Conservation (phyloP, 2,888 invertebrate species). For the Lasioglossum zephyrum region DNA sequence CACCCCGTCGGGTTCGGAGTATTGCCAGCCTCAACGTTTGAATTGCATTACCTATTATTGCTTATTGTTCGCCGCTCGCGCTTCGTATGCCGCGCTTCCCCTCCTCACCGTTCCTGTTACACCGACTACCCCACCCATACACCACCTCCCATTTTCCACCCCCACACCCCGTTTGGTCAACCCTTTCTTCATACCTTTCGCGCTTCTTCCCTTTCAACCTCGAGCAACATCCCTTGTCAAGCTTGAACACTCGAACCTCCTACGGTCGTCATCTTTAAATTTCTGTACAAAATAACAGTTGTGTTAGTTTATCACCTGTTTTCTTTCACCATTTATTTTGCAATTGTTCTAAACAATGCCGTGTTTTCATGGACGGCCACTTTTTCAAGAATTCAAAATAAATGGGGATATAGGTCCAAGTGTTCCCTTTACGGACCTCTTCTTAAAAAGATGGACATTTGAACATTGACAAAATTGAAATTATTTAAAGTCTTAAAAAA, state of each 20-base stretch:
- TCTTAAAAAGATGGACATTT: no score
- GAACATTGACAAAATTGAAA: no score
- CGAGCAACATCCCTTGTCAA: neutral
- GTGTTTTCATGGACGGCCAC: no score
- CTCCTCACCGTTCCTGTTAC: conserved; percentile 44
- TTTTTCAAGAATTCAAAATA: no score
- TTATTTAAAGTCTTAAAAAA: no score
- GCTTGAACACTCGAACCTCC: neutral
- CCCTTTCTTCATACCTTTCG: conserved; percentile 15
- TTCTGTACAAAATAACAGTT: no score
- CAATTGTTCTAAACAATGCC: no score
- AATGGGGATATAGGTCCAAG: no score
- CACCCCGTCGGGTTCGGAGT: conserved; percentile 75
- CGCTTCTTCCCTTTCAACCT: neutral
- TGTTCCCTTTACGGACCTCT: no score
- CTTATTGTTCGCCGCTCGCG: conserved; percentile 81
- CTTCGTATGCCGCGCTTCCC: conserved; percentile 66
- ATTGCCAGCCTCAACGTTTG: conserved; percentile 81
- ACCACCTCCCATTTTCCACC: neutral
- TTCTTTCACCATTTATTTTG: no score
- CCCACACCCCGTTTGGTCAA: conserved; percentile 36
- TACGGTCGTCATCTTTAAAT: neutral
- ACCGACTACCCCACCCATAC: conserved; percentile 15
- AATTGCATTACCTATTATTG: conserved; percentile 83
- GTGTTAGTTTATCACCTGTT: no score